Conservation (phyloP, 2,888 invertebrate species). For the Chorisops tibialis region DNA sequence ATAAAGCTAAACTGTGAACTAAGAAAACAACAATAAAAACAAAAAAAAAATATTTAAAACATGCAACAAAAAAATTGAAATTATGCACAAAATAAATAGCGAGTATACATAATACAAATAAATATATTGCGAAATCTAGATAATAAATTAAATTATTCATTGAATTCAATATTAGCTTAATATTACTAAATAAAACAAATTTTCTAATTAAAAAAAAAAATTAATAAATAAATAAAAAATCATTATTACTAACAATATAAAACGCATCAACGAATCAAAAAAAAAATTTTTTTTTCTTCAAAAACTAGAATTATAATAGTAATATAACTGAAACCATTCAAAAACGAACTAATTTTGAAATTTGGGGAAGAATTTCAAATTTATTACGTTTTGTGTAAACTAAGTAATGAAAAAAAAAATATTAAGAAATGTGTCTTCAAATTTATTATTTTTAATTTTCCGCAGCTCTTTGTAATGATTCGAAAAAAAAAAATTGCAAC, state of each 20-base stretch:
- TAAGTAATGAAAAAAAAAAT: no score
- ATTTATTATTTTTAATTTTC: no score
- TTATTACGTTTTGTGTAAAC: constrained; percentile 43
- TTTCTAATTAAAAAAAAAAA: not conserved
- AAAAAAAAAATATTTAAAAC: not conserved
- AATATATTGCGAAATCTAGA: no score
- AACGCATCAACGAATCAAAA: no score
- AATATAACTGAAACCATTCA: no score
- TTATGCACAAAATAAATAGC: not conserved
- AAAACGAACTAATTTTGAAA: constrained; percentile 48
- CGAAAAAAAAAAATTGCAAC: no score
- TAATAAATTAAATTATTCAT: no score
- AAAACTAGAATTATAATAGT: not conserved
- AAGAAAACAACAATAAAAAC: constrained; percentile 15
- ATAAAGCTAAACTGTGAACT: constrained; percentile 53
- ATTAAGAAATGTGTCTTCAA: no score
- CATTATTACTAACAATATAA: not conserved
- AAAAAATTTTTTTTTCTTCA: not conserved
- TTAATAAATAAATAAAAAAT: not conserved
- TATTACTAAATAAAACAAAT: no score
- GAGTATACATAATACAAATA: no score
- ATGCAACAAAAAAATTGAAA: not conserved
- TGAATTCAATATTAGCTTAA: constrained; percentile 18
- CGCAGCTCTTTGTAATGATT: no score
- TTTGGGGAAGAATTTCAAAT: constrained; percentile 53